Evolutionary conservation across 2,797 vertebrate genomes (phyloP), one percentile per base, ranked within the genome.

Genomic region (Sternotherus odoratus): DNA sequence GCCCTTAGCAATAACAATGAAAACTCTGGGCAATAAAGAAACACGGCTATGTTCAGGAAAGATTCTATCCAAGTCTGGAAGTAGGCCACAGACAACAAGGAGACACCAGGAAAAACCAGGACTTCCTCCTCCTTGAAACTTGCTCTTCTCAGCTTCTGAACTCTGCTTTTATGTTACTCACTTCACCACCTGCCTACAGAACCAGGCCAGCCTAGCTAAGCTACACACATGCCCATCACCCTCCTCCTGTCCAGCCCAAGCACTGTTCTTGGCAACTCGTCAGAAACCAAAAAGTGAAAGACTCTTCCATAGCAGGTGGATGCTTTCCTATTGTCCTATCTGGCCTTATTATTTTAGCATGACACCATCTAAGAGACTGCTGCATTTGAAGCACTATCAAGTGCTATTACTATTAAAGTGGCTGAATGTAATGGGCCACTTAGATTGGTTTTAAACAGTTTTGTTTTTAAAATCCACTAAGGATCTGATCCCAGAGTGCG

Each of bases 331-430:
- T 91, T 87, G 90, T 56, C 82, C 72, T 82, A 36, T 81, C 83
- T 88, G 85, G 82, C 87, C 83, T 85, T 93, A 49, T 85, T 86
- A 79, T 86, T 79, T 0, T 1, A 82, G 79, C 89, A 88, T 92
- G 91, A 81, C 83, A 80, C 33, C 79, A 87, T 86, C 69, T 85
- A 85, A 57, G 95, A 91, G 93, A 92, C 87, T 51, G 19, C 53
- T 28, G 56, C 1, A 2, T 92, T 84, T 93, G 90, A 93, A 94
- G 94, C 91, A 80, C 92, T 83, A 96, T 96, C 92, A 92, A 96
- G 94, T 96, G 94, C 91, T 0, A 2, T 57, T 77, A 79, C 90
- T 54, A 85, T 57, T 89, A 82, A 94, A 87, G 43, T 36, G 96
- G 95, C 95, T 96, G 95, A 91, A 92, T 95, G 19, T 3, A 77